phyloP scores from a whole-genome alignment of 2,113 vertebrate species.

The Colius striatus region DNA sequence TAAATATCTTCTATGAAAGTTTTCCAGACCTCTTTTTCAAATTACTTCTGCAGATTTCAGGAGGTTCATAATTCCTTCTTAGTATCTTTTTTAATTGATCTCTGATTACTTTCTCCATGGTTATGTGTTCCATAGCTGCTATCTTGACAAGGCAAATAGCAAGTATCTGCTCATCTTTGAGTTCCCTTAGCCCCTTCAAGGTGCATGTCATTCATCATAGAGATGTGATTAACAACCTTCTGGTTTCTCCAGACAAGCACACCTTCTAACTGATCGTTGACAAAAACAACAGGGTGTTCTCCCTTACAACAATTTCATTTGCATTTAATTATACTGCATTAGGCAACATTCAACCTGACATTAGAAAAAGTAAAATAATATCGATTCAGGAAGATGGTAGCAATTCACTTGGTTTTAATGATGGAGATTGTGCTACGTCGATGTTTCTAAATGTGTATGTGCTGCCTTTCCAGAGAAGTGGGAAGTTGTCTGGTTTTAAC shows the following conservation, averaged over 20 bases:
- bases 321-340: not conserved
- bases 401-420: not conserved
- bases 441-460: not conserved
- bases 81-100: not conserved
- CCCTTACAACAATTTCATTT: not conserved
- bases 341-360: not conserved
- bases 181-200: not conserved
- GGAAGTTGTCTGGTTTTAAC: not conserved
- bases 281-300: not conserved
- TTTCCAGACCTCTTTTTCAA: not conserved
- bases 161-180: not conserved
- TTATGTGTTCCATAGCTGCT: constrained; percentile 13
- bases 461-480: not conserved
- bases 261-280: not conserved
- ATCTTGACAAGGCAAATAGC: constrained; percentile 8
- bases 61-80: not conserved
- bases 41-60: not conserved
- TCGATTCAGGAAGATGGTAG: not conserved
- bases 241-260: not conserved
- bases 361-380: not conserved
- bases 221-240: constrained; percentile 3
- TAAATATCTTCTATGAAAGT: not conserved
- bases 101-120: not conserved
- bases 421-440: not conserved
- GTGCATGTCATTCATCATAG: not conserved